Evolutionary conservation across 2,888 invertebrate genomes (phyloP).

Genomic region (Poecilobothrus nobilitatus): DNA sequence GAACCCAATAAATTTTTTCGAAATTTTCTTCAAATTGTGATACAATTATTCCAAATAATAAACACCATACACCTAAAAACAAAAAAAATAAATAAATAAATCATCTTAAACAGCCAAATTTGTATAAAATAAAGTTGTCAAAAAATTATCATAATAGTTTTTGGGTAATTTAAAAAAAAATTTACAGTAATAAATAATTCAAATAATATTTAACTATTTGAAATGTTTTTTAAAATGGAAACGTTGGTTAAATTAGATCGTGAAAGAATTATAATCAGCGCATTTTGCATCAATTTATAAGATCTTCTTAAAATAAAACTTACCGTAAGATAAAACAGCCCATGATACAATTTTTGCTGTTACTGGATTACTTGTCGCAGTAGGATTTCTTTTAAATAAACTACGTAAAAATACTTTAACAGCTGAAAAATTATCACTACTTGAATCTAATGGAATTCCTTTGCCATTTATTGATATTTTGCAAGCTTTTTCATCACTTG

Average conservation of each 20-base stretch:
- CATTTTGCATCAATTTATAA: too few species aligned
- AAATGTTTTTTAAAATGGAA: too few species aligned
- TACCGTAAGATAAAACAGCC: slow-evolving; percentile 17
- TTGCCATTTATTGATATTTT: slow-evolving; percentile 2
- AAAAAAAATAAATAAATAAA: neutral
- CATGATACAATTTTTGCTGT: slow-evolving; percentile 17
- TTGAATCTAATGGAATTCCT: slow-evolving; percentile 11
- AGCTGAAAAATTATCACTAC: slow-evolving; percentile 9
- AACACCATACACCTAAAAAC: slow-evolving; percentile 32
- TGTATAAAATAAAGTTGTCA: too few species aligned
- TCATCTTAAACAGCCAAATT: slow-evolving; percentile 7
- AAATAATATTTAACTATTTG: too few species aligned
- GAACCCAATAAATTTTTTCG: slow-evolving; percentile 20
- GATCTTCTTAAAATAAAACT: too few species aligned
- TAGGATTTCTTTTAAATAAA: slow-evolving; percentile 15
- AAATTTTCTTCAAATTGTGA: slow-evolving; percentile 32
- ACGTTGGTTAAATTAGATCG: too few species aligned
- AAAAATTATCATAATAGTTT: too few species aligned
- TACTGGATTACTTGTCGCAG: slow-evolving; percentile 8
- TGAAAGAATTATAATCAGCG: too few species aligned
- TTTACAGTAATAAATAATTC: too few species aligned
- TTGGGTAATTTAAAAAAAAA: too few species aligned
- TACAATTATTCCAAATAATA: slow-evolving; percentile 32
- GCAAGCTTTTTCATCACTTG: slow-evolving; percentile 29
- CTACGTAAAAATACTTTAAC: neutral